Conservation (phyloP, 2,888 invertebrate genomes). For the Volucella inflata region DNA sequence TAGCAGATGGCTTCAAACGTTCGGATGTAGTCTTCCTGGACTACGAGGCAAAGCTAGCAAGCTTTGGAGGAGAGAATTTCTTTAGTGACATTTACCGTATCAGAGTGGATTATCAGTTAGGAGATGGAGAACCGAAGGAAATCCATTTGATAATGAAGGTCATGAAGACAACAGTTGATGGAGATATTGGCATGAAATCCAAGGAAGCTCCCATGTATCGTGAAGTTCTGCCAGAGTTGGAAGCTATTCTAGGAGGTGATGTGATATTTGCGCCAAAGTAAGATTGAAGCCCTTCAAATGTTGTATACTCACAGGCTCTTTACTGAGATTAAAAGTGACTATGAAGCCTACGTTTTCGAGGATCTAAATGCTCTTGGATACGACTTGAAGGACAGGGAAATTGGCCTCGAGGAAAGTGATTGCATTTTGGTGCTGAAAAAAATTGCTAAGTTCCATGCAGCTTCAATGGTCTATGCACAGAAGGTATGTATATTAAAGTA, state of each 20-base stretch:
- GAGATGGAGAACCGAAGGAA: neutral
- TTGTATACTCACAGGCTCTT: constrained; percentile 53
- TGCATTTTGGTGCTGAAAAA: constrained; percentile 83
- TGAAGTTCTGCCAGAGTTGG: too few relatives aligned
- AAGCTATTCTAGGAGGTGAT: constrained; percentile 2
- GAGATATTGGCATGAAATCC: constrained; percentile 15
- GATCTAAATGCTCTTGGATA: constrained; percentile 80
- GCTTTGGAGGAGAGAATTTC: constrained; percentile 80
- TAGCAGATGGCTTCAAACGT: constrained; percentile 17
- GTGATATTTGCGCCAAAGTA: constrained; percentile 29
- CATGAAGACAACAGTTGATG: constrained; percentile 28
- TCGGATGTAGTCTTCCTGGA: constrained; percentile 20
- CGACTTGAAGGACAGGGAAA: constrained; percentile 82
- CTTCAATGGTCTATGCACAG: constrained; percentile 84
- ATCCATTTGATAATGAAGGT: constrained; percentile 35
- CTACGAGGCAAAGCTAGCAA: constrained; percentile 38
- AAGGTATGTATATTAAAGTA: constrained; percentile 79
- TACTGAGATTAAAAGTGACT: constrained; percentile 1
- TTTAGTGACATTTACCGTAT: constrained; percentile 81
- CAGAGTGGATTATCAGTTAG: constrained; percentile 69
- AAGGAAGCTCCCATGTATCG: constrained; percentile 30
- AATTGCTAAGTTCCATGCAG: constrained; percentile 84
- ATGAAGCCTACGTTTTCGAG: constrained; percentile 59
- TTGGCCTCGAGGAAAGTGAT: constrained; percentile 84
- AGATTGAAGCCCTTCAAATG: neutral